Evolutionary conservation across 2,797 vertebrate genomes (phyloP).

Genomic region (Psittacula derbiana): DNA sequence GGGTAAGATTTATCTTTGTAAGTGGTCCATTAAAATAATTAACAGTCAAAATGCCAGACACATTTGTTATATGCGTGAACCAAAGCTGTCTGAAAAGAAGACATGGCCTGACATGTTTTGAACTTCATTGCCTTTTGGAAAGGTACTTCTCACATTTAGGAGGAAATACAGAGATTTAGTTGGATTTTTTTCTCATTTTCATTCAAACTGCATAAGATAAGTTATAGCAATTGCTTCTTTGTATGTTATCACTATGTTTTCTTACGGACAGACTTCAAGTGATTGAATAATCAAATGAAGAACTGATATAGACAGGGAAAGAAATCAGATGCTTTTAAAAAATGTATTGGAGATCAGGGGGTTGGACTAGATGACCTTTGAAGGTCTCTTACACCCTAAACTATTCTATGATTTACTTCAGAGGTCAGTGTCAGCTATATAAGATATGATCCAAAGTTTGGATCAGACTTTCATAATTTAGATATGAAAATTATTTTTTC

Average conservation of each 20-base stretch:
- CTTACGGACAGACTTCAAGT: not conserved
- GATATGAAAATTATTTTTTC: not conserved
- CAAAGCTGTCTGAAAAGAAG: not conserved
- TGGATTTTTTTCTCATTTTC: not conserved
- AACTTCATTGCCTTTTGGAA: not conserved
- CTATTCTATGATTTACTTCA: not conserved
- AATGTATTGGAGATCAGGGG: not conserved
- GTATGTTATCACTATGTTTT: not conserved
- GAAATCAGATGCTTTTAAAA: not conserved
- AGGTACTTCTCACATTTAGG: not conserved
- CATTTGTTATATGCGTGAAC: not conserved
- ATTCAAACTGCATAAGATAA: not conserved
- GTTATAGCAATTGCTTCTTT: not conserved
- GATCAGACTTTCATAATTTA: not conserved
- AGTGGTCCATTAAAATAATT: not conserved
- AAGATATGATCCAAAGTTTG: not conserved
- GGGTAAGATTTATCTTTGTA: not conserved
- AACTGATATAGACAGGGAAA: not conserved
- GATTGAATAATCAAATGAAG: not conserved
- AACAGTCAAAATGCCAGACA: not conserved
- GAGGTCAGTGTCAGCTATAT: not conserved
- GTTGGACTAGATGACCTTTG: not conserved
- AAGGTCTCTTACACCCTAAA: not conserved
- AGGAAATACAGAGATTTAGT: fast-evolving
- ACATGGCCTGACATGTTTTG: not conserved